These are phyloP conservation scores for Lapara coniferarum DNA, from an alignment of 2,888 invertebrate species.

Conservation along the genomic window DNA sequence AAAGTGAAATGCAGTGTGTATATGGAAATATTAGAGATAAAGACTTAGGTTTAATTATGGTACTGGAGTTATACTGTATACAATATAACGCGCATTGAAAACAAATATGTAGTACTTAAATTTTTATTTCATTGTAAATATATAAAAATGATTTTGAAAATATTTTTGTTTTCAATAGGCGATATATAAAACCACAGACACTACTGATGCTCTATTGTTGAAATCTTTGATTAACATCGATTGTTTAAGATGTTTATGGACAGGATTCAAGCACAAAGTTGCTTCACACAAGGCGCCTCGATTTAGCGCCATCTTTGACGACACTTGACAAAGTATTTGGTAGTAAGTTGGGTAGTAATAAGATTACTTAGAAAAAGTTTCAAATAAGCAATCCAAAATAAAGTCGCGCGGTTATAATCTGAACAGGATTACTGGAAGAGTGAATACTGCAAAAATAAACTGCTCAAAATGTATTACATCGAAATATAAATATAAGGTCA, in stretches of 20 bases:
- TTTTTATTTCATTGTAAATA: neutral
- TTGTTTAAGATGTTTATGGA: neutral
- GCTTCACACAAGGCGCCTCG: neutral
- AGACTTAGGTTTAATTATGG: neutral
- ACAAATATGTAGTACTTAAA: neutral
- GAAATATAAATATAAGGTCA: constrained; percentile 49
- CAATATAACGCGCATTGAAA: neutral
- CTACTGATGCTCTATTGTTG: neutral
- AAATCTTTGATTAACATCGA: neutral
- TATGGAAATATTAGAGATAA: constrained; percentile 48
- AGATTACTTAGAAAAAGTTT: neutral
- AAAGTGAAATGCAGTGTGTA: constrained; percentile 55
- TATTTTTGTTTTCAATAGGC: neutral
- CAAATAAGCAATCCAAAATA: neutral
- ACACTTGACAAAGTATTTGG: neutral
- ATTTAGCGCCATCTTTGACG: neutral
- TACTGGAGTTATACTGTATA: neutral
- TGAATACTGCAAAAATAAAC: constrained; percentile 5
- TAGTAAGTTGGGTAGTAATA: neutral
- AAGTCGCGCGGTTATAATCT: neutral
- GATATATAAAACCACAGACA: neutral
- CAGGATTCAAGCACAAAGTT: neutral
- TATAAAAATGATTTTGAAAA: neutral
- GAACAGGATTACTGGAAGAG: neutral
- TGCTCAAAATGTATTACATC: constrained; percentile 9